Evolutionary conservation across 2,888 invertebrate genomes (phyloP), one percentile per base, ranked within the genome.

Genomic region (Cosmopolites sordidus): DNA sequence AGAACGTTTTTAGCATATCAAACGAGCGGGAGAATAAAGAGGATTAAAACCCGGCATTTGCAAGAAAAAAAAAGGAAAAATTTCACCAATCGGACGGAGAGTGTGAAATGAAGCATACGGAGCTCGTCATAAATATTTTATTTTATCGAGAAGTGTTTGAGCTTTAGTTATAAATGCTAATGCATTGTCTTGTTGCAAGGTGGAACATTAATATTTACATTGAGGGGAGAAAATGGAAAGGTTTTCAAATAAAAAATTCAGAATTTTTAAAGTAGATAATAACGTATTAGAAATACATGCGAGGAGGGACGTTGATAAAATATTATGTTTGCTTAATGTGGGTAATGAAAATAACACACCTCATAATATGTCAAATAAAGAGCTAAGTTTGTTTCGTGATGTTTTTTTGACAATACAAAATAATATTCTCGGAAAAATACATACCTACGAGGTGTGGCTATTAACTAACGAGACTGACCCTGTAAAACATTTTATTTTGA

Each of bases 161-260:
- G 64, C 62, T 63, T 62, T 69, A 67, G 69, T 71, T 72, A 71
- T 60, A 64, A 65, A 71, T 72, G 70, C 64, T 67, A 72, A 72
- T 70, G 64, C 59, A 63, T 66, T 62, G 61, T 66, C 58, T 59
- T 51, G 56, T 51, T 58, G 55, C 29, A 41, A 44, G 27, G 43
- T 27, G 15, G 27, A 51, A 45, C 29, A 42, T 49, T 43, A 49
- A 49, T 49, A 37, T 49, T 22, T 38, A 22, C 22, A 8, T 8
- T 3, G 22, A 22, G 38, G 11, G 38, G 4, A 17, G 40, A 29
- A 30, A 33, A 45, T 9, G 1, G n/a, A 18, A 15, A 42, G 9
- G 30, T 6, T 30, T 16, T 16, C 16, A 12, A 33, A 46, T 30
- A 43, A 12, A 43, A 27, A 4, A 43, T 43, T 43, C 30, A 43